Conservation (phyloP, 1,140 invertebrate genomes). For the Drosophila ercepeae region DNA sequence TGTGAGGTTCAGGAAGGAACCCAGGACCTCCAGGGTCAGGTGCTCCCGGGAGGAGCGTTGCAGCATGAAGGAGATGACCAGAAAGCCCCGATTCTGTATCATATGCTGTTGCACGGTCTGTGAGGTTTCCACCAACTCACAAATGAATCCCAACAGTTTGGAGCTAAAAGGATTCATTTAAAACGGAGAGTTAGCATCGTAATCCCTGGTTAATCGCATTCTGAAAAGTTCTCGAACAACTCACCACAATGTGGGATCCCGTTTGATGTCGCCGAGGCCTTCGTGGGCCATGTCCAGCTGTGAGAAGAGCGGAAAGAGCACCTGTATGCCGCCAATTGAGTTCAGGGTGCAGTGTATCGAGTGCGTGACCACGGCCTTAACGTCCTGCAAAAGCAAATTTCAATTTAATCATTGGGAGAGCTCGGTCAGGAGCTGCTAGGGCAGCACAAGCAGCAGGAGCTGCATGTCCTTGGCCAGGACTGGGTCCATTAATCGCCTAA, state of each 20-base stretch:
- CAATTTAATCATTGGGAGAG: constrained; percentile 28
- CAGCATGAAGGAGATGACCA: constrained; percentile 98
- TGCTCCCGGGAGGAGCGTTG: constrained; percentile 97
- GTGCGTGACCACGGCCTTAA: constrained; percentile 99
- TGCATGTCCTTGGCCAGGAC: not conserved
- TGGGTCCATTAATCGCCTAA: constrained; percentile 37
- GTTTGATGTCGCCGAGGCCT: constrained; percentile 90
- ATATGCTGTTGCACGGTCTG: constrained; percentile 99
- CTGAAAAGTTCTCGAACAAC: constrained; percentile 21
- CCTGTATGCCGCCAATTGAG: constrained; percentile 99
- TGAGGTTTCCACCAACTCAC: constrained; percentile 98
- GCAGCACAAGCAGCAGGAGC: not conserved
- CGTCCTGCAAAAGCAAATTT: constrained; percentile 88
- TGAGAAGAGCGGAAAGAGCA: constrained; percentile 98
- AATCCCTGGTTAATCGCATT: too few species aligned
- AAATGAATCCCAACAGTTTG: constrained; percentile 98
- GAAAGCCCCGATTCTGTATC: constrained; percentile 97
- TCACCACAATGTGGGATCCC: constrained; percentile 94
- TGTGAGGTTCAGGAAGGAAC: constrained; percentile 96
- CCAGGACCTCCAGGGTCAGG: constrained; percentile 95
- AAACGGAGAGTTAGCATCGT: not conserved
- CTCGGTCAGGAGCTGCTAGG: too few species aligned
- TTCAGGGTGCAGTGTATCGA: constrained; percentile 99
- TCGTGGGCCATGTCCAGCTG: constrained; percentile 97
- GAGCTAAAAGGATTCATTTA: constrained; percentile 88